A percentile compares a stretch with the other conserved stretches of the same genome.
phyloP scores from a whole-genome alignment of 1,140 invertebrate genomes.

The Oreohelix idahoensis region DNA sequence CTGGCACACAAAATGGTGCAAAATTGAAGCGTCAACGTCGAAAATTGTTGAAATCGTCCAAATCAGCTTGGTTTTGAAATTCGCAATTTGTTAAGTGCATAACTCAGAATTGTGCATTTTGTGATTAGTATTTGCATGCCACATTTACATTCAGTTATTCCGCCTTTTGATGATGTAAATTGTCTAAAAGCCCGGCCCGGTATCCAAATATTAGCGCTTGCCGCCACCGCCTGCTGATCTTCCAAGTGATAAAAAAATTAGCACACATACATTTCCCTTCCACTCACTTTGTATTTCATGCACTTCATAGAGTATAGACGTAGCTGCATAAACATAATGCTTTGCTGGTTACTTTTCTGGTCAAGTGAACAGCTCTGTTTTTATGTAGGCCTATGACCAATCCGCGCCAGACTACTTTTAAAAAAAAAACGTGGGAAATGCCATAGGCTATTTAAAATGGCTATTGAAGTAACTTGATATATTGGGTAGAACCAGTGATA shows the following conservation, averaged over 20 bases:
- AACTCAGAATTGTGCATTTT: background rate
- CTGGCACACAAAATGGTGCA: constrained; percentile 5
- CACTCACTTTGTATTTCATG: background rate
- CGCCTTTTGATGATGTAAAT: background rate
- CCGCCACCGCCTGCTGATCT: too few relatives aligned
- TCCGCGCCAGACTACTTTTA: too few relatives aligned
- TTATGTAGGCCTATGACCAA: too few relatives aligned
- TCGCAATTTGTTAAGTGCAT: background rate
- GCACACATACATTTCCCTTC: background rate
- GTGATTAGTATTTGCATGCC: background rate
- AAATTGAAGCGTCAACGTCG: background rate
- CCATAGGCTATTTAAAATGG: too few relatives aligned
- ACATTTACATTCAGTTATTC: background rate
- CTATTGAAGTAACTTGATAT: too few relatives aligned
- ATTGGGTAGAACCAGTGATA: too few relatives aligned
- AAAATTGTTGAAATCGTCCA: background rate
- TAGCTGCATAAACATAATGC: too few relatives aligned
- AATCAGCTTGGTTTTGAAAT: background rate
- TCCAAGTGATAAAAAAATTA: background rate
- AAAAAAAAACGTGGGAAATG: too few relatives aligned
- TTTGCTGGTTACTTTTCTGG: too few relatives aligned
- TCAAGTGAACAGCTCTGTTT: too few relatives aligned
- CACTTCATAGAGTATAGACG: too few relatives aligned
- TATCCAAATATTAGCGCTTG: too few relatives aligned
- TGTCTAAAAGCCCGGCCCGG: background rate